Evolutionary conservation across 2,888 invertebrate species (phyloP), one percentile per base, ranked within the genome.

Genomic region (Sipha maydis): DNA sequence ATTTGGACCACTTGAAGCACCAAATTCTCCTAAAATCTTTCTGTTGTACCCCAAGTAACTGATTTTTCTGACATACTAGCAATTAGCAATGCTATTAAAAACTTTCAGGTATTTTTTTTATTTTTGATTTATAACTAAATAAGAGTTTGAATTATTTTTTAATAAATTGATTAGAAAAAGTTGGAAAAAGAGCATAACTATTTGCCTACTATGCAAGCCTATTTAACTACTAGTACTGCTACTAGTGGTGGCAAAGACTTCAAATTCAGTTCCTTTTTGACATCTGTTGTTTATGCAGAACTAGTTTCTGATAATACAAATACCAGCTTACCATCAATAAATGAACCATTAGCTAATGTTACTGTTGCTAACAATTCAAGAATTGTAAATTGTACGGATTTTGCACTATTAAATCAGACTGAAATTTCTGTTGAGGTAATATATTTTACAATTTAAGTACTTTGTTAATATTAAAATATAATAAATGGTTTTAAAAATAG

Each of bases 171-270:
- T 21, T 67, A 88, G 88, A 88, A 88, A 88, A 88, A 80, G 73
- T 75, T 80, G 75, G 88, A 88, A 88, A 28, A 88, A 76, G 82
- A 88, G 67, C 73, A 88, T 67, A 82, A 88, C 41, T 88, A 88
- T 11, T 41, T 88, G 19, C 88, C 88, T 17, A 31, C 80, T 19
- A 88, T 88, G 88, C 88, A 88, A 75, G 88, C 88, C n/a, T 88
- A 88, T 88, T 88, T 88, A 82, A 88, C 88, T 61, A 88, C 88
- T 31, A 88, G 88, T 14, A 88, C 88, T 76, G 73, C 75, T 67
- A 82, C 75, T 31, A 75, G 76, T 75, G n/a, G 80, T 34, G 80
- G 80, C 0, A 80, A 82, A 82, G 88, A 88, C 41, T 88, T 88
- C 75, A 88, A 88, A 48, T 82, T 88, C 17, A 88, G 80, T n/a